Evolutionary conservation across 2,113 vertebrate species (phyloP).

Genomic region (Polyodon spathula): DNA sequence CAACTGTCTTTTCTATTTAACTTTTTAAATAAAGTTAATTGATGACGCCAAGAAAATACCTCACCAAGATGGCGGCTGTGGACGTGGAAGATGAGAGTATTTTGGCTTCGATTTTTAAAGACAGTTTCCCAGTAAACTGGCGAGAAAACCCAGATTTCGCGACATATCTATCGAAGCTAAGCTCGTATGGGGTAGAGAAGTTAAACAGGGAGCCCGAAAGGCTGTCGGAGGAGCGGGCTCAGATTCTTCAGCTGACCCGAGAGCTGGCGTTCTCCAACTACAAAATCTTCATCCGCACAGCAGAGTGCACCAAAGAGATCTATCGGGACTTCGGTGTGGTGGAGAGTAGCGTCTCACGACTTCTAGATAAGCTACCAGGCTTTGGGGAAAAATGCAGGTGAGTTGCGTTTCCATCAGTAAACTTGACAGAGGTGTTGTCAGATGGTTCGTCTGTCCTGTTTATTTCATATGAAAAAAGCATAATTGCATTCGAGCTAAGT

Average conservation of each 20-base stretch:
- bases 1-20: too few relatives aligned
- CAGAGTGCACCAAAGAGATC: constrained; percentile 79
- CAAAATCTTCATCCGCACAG: constrained; percentile 90
- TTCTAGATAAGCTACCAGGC: constrained; percentile 73
- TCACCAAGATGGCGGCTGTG: constrained; percentile 46
- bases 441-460: too few relatives aligned
- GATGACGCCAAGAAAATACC: neutral
- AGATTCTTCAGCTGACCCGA: constrained; percentile 80
- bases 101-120: constrained; percentile 74
- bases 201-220: constrained; percentile 80
- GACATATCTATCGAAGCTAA: constrained; percentile 72
- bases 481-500: too few relatives aligned
- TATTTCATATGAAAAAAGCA: too few relatives aligned
- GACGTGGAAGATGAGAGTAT: constrained; percentile 85
- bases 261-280: constrained; percentile 89
- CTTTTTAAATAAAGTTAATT: constrained; percentile 16
- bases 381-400: constrained; percentile 82
- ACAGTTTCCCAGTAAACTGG: constrained; percentile 70
- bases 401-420: too few relatives aligned
- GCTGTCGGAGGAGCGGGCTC: constrained; percentile 73
- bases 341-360: constrained; percentile 64
- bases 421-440: too few relatives aligned
- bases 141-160: constrained; percentile 67
- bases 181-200: constrained; percentile 75
- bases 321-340: constrained; percentile 82